These are phyloP conservation scores for Vannuccia rotundouncinata DNA, from an alignment of 2,888 invertebrate genomes.

Conservation along the genomic window DNA sequence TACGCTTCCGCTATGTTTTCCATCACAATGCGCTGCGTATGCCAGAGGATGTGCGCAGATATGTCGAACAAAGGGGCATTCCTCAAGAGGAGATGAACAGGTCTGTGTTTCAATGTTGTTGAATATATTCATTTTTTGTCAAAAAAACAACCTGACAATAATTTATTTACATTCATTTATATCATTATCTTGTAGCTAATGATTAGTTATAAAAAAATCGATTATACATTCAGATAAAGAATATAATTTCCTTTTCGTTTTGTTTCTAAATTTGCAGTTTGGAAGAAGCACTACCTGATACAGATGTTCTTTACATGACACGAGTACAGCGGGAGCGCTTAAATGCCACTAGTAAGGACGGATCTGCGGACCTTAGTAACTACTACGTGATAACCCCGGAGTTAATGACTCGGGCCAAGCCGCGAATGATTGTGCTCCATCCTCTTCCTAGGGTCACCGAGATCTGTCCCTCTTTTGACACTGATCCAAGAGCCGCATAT, in stretches of 20 bases:
- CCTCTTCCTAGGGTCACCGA: slow-evolving; percentile 89
- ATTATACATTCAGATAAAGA: too few relatives aligned
- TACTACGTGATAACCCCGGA: slow-evolving; percentile 74
- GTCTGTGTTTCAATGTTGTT: neutral
- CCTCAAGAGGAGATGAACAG: slow-evolving; percentile 60
- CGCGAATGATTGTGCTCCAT: slow-evolving; percentile 91
- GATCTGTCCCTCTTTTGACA: slow-evolving; percentile 84
- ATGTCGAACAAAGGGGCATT: slow-evolving; percentile 71
- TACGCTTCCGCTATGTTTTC: slow-evolving; percentile 70
- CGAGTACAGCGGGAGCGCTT: slow-evolving; percentile 92
- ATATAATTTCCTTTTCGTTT: too few relatives aligned
- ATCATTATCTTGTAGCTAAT: too few relatives aligned
- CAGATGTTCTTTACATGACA: slow-evolving; percentile 96
- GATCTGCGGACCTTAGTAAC: neutral
- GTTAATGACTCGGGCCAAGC: slow-evolving; percentile 85
- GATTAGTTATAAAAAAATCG: too few relatives aligned
- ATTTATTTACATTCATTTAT: too few relatives aligned
- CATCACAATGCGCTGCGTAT: slow-evolving; percentile 67
- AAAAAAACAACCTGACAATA: too few relatives aligned
- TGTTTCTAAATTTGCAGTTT: too few relatives aligned
- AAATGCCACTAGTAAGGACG: slow-evolving; percentile 60
- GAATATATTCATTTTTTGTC: neutral
- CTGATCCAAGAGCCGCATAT: slow-evolving; percentile 91
- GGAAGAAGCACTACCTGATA: slow-evolving; percentile 78
- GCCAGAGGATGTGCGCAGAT: slow-evolving; percentile 77